Percentiles rank a stretch among this genome's conserved stretches.
These are phyloP conservation scores for Phalanger gymnotis DNA, from an alignment of 2,797 vertebrate genomes.

Conservation along the genomic window DNA sequence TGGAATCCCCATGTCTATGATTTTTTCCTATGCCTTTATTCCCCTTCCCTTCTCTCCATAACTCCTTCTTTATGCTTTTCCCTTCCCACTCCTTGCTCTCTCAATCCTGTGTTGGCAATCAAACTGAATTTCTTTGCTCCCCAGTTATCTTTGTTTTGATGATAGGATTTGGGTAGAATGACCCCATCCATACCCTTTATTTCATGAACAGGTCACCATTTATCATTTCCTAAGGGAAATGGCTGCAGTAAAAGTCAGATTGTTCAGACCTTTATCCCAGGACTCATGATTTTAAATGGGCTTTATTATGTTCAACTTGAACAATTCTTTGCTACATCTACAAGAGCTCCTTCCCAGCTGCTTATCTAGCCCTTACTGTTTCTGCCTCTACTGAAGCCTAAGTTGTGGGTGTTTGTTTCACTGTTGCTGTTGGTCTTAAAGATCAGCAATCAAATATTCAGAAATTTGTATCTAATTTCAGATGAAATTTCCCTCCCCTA, in stretches of 20 bases:
- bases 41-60: neutral
- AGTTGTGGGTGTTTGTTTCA: neutral
- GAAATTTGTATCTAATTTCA: slow-evolving; percentile 26
- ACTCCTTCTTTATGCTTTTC: slow-evolving; percentile 47
- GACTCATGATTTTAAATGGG: slow-evolving; percentile 57
- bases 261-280: slow-evolving; percentile 59
- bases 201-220: slow-evolving; percentile 29
- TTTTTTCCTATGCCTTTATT: slow-evolving; percentile 34
- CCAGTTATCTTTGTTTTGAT: slow-evolving; percentile 40
- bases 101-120: neutral
- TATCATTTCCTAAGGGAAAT: slow-evolving; percentile 47
- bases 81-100: neutral
- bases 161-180: slow-evolving; percentile 28
- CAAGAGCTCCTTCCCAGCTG: slow-evolving; percentile 31
- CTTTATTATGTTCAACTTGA: slow-evolving; percentile 46
- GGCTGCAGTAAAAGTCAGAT: slow-evolving; percentile 62
- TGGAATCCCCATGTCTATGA: neutral
- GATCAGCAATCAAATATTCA: slow-evolving; percentile 45
- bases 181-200: slow-evolving; percentile 6
- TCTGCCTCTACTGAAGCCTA: slow-evolving; percentile 20
- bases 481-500: neutral
- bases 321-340: slow-evolving; percentile 35
- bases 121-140: slow-evolving; percentile 29
- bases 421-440: slow-evolving; percentile 34
- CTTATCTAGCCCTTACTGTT: slow-evolving; percentile 21